A percentile compares a stretch with the other conserved stretches of the same genome.
These are phyloP conservation scores for Acromyrmex charruanus DNA, from an alignment of 1,140 invertebrate genomes.

Conservation along the genomic window DNA sequence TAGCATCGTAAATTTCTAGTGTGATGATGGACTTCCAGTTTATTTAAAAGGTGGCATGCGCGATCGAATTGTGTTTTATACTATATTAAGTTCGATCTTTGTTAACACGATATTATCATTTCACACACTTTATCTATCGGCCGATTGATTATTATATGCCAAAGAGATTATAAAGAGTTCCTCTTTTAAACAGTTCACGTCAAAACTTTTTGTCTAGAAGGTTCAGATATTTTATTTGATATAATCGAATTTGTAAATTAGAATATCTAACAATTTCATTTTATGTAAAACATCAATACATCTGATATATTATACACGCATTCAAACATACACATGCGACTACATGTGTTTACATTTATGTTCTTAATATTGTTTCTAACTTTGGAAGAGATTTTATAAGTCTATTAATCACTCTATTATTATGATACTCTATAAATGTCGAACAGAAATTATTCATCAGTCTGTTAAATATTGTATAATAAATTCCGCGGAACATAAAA, in stretches of 20 bases:
- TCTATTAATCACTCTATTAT: conserved; percentile 47
- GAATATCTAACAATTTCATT: conserved; percentile 72
- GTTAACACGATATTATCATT: background rate
- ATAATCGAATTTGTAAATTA: conserved; percentile 10
- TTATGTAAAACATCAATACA: conserved; percentile 78
- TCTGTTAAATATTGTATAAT: conserved; percentile 9
- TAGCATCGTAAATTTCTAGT: conserved; percentile 78
- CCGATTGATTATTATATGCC: too few species aligned
- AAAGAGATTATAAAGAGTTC: background rate
- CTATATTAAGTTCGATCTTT: background rate
- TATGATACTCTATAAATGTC: conserved; percentile 55
- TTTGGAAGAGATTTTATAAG: conserved; percentile 75
- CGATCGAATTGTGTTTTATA: conserved; percentile 87
- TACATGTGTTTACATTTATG: conserved; percentile 57
- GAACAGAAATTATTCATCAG: conserved; percentile 60
- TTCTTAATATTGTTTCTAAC: conserved; percentile 47
- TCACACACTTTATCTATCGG: background rate
- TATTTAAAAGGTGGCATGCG: conserved; percentile 88
- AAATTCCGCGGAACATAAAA: background rate
- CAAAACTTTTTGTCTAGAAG: background rate
- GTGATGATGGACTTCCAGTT: conserved; percentile 88
- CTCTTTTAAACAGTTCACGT: background rate
- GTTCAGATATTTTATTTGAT: background rate
- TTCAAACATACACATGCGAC: conserved; percentile 38
- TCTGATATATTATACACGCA: conserved; percentile 68